Evolutionary conservation across 2,797 vertebrate species (phyloP), one percentile per base, ranked within the genome.

Genomic region (Cichlasoma orientale): DNA sequence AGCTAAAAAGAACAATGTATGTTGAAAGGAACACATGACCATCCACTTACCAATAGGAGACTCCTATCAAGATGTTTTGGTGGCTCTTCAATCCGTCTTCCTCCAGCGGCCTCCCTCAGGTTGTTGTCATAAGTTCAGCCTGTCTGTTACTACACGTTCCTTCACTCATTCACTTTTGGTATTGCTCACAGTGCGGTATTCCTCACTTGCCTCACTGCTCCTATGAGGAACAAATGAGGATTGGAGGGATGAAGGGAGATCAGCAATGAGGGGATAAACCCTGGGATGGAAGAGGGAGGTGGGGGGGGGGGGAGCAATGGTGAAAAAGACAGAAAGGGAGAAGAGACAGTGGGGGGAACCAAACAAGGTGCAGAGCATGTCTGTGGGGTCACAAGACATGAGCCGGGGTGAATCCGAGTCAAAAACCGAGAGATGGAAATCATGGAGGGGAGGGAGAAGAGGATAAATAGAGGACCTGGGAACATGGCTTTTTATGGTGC

Each of bases 181-280:
- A 21, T 84, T 77, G 74, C 72, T 74, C 79, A 87, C 88, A 82
- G 84, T 16, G 57, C 33, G 57, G 79, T 87, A 80, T 86, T 86
- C 86, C 89, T 72, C 90, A 88, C 90, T 89, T 83, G 58, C 87
- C 86, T 85, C 66, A 61, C 85, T 83, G 90, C 86, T 91, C 88
- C 95, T 92, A 79, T 92, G 94, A 93, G 85, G 89, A 94, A 94
- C 93, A 94, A 94, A 95, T 94, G 93, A 96, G 94, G 94, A 95
- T 95, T 95, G 93, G 86, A 94, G 93, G 93, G 94, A 96, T 95
- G 94, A 95, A 95, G 92, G 83, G 92, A 95, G 95, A 95, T 96
- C 94, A 96, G 94, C 83, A 92, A 95, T 94, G 94, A 95, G 91
- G 92, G 93, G 94, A 96, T 96, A 95, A 95, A 94, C 86, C 88